Percentiles rank a stretch among this genome's conserved stretches.
Evolutionary conservation across 2,888 invertebrate genomes (phyloP).

Genomic region (Plagodis pulveraria): DNA sequence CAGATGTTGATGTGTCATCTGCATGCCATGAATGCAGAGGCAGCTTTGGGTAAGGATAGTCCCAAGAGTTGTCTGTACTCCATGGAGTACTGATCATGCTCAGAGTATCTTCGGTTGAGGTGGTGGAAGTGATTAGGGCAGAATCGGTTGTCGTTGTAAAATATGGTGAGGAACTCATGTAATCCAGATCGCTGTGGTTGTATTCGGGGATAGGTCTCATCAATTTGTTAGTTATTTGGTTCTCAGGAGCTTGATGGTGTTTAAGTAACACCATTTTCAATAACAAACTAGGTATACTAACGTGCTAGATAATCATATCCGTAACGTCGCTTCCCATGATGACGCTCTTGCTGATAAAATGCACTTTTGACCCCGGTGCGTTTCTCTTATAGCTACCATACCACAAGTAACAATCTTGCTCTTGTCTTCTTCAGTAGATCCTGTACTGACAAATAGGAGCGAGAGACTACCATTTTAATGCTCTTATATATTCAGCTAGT

Average conservation of each 20-base stretch:
- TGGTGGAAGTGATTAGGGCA: not conserved
- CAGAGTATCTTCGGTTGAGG: conserved; percentile 47
- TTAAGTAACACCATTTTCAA: not conserved
- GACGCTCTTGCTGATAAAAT: no score
- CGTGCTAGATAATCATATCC: no score
- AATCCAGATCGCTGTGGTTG: not conserved
- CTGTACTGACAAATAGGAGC: no score
- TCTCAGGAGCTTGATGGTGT: not conserved
- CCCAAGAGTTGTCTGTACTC: conserved; percentile 53
- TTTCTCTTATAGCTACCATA: no score
- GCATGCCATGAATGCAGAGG: not conserved
- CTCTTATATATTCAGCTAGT: no score
- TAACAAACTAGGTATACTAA: no score
- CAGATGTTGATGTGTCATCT: conserved; percentile 1
- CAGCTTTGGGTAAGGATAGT: not conserved
- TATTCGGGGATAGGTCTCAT: conserved; percentile 1
- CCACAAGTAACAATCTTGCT: no score
- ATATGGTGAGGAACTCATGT: not conserved
- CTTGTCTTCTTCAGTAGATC: no score
- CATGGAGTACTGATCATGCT: conserved; percentile 63
- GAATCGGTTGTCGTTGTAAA: not conserved
- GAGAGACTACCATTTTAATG: no score
- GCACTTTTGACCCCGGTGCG: no score
- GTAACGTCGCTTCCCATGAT: no score
- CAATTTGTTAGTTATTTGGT: not conserved